These are phyloP conservation scores for Noctua comes DNA, from an alignment of 2,888 invertebrate genomes.

Conservation along the genomic window DNA sequence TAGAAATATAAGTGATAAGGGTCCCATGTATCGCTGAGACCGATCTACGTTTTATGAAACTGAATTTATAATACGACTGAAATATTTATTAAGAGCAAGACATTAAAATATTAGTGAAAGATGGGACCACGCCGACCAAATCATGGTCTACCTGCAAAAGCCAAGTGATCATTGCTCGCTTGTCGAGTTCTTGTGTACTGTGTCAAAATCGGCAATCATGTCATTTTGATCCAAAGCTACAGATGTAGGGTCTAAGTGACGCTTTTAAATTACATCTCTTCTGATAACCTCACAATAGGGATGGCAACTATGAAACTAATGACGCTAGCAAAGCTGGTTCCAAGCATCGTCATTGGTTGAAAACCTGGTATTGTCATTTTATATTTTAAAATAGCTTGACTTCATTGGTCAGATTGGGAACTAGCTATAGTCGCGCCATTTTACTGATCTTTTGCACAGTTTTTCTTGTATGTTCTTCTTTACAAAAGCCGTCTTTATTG, in stretches of 20 bases:
- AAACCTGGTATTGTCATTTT: no score
- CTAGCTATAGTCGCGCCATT: no score
- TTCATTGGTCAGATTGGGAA: no score
- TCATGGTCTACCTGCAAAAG: not conserved
- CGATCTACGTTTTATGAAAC: slow-evolving; percentile 60
- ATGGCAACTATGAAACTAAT: no score
- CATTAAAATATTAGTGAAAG: not conserved
- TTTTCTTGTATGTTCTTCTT: no score
- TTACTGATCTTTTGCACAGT: no score
- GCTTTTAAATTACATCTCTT: no score
- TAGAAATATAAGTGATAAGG: slow-evolving; percentile 56
- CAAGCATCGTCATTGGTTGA: no score
- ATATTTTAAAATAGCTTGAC: no score
- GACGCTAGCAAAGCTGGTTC: no score
- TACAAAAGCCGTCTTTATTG: not conserved
- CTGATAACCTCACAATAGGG: not conserved
- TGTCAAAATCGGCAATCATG: not conserved
- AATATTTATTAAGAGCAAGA: not conserved
- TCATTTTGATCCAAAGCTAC: not conserved
- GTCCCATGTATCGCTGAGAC: slow-evolving; percentile 40
- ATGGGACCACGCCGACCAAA: not conserved
- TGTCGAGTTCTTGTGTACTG: not conserved
- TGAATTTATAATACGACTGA: slow-evolving; percentile 35
- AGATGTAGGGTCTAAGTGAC: no score
- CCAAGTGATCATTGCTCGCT: not conserved